Percentiles rank a stretch among this genome's conserved stretches.
These are phyloP conservation scores for Cromileptes altivelis DNA, from an alignment of 2,113 vertebrate species.

Conservation along the genomic window DNA sequence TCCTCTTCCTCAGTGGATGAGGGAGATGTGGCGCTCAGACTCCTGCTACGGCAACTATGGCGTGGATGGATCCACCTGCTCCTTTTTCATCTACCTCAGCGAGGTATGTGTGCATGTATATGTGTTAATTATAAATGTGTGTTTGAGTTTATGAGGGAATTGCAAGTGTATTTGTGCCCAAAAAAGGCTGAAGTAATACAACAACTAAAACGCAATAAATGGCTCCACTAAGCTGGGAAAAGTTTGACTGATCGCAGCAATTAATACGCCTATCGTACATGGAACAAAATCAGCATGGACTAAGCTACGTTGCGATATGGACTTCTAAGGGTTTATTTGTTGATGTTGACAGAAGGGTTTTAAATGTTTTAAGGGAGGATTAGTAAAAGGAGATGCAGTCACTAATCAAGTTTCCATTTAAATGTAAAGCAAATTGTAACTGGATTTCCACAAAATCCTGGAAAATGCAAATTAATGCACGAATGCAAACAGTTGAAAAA, in stretches of 20 bases:
- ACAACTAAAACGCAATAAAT: neutral
- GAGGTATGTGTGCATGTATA: conserved; percentile 85
- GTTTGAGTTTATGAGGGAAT: too few species aligned
- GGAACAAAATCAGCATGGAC: neutral
- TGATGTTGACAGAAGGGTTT: neutral
- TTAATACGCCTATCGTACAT: neutral
- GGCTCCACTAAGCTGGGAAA: neutral
- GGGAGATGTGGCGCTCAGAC: conserved; percentile 98
- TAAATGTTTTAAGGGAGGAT: neutral
- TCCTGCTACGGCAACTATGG: conserved; percentile 94
- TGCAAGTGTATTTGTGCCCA: neutral
- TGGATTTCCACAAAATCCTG: neutral
- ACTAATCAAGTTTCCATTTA: neutral
- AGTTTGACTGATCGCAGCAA: neutral
- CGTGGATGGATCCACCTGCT: conserved; percentile 96
- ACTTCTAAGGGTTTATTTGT: neutral
- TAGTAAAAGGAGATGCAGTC: neutral
- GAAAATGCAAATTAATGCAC: neutral
- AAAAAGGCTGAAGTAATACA: neutral
- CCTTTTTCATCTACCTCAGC: conserved; percentile 99
- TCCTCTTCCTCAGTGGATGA: conserved; percentile 93
- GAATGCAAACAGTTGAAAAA: neutral
- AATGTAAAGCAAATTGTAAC: neutral
- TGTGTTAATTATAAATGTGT: neutral
- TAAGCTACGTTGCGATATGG: too few species aligned